Evolutionary conservation across 2,113 vertebrate species (phyloP).

Genomic region (Choloepus hoffmanni): DNA sequence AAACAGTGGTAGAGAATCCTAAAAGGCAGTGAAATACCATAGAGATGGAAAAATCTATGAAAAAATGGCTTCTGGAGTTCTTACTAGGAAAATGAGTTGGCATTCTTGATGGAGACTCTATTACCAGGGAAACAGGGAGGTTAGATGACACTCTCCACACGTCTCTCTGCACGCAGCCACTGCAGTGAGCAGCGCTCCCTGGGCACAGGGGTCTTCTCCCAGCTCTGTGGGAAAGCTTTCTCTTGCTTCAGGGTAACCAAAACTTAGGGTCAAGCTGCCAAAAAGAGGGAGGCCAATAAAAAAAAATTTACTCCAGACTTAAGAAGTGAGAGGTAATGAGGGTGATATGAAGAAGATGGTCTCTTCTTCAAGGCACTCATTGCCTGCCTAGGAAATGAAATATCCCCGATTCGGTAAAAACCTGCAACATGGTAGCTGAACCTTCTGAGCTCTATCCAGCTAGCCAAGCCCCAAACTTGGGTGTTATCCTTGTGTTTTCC

Average conservation of each 20-base stretch:
- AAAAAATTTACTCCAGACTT: neutral
- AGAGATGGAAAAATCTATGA: neutral
- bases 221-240: neutral
- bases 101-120: neutral
- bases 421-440: too few relatives aligned
- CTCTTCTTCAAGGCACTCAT: neutral
- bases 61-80: neutral
- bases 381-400: neutral
- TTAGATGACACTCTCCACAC: neutral
- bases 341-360: neutral
- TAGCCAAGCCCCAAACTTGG: neutral
- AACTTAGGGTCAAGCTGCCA: neutral
- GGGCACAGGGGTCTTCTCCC: neutral
- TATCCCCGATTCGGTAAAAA: neutral
- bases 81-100: neutral
- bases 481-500: neutral
- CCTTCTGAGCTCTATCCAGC: neutral
- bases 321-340: neutral
- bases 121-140: neutral
- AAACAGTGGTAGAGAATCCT: neutral
- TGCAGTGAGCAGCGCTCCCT: neutral
- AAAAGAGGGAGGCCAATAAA: neutral
- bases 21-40: neutral
- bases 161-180: neutral
- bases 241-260: neutral